phyloP scores from a whole-genome alignment of 92 coral and sea anemone species.

The Epizoanthus rinbou region DNA sequence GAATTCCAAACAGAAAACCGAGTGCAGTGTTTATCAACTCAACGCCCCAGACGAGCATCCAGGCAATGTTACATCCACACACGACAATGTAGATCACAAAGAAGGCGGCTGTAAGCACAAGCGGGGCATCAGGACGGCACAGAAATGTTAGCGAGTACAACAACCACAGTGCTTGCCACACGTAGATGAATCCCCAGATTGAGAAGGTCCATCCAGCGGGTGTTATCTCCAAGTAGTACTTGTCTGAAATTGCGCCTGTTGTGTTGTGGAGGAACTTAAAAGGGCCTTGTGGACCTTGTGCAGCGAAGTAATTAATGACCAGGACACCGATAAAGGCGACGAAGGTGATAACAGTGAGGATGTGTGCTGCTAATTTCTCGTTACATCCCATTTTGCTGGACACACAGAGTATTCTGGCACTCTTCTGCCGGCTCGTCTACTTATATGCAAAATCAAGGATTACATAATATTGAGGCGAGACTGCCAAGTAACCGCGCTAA shows the following conservation, averaged over 20 bases:
- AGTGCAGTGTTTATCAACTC: constrained; percentile 55
- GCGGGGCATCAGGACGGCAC: constrained; percentile 59
- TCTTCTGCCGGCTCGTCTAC: too few species aligned
- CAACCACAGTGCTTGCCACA: constrained; percentile 75
- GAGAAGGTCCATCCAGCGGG: constrained; percentile 97
- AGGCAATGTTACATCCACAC: constrained; percentile 55
- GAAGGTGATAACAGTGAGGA: too few species aligned
- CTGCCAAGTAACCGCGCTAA: too few species aligned
- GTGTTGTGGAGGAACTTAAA: constrained; percentile 4
- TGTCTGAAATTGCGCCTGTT: constrained; percentile 69
- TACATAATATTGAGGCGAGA: too few species aligned
- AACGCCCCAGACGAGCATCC: constrained; percentile 75
- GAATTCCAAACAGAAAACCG: constrained; percentile 55
- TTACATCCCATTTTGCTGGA: too few species aligned
- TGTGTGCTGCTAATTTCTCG: too few species aligned
- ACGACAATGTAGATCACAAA: constrained; percentile 56
- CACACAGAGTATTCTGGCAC: too few species aligned
- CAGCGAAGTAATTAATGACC: too few species aligned
- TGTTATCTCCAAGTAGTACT: constrained; percentile 73
- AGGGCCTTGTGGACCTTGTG: too few species aligned
- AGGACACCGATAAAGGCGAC: too few species aligned
- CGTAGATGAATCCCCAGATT: constrained; percentile 91
- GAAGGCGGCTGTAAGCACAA: constrained; percentile 58
- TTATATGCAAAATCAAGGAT: too few species aligned
- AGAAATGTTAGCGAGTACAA: constrained; percentile 73